Percentiles rank a stretch among this genome's conserved stretches.
phyloP scores from a whole-genome alignment of 2,888 invertebrate genomes.

The Callimorpha dominula region DNA sequence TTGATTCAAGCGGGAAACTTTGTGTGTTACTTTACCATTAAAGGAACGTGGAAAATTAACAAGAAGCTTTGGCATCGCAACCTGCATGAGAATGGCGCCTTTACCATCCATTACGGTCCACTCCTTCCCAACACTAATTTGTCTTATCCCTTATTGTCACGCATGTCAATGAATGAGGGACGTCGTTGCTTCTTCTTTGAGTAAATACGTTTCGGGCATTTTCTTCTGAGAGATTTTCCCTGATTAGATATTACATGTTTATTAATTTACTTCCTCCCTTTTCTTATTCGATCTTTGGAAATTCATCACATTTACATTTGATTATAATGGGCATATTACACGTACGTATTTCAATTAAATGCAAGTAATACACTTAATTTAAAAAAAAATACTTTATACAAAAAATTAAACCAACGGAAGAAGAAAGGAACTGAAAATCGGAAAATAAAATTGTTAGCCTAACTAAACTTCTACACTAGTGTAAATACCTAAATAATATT shows the following conservation, averaged over 20 bases:
- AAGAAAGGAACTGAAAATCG: too few relatives aligned
- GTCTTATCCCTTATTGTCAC: constrained; percentile 63
- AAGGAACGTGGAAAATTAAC: constrained; percentile 79
- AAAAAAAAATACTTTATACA: too few relatives aligned
- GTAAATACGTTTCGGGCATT: constrained; percentile 41
- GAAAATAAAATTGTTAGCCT: too few relatives aligned
- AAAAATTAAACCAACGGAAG: too few relatives aligned
- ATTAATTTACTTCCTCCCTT: constrained; percentile 10
- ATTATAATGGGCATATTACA: not conserved
- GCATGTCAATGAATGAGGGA: constrained; percentile 60
- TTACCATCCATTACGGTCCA: constrained; percentile 63
- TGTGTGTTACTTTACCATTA: constrained; percentile 82
- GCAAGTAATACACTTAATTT: too few relatives aligned
- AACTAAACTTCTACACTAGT: too few relatives aligned
- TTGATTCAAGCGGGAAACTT: constrained; percentile 71
- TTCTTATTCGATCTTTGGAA: not conserved
- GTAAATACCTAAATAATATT: too few relatives aligned
- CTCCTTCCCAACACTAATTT: constrained; percentile 59
- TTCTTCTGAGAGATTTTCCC: constrained; percentile 40
- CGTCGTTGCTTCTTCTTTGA: constrained; percentile 35
- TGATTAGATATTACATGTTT: constrained; percentile 27
- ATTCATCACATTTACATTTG: not conserved
- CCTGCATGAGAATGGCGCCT: constrained; percentile 77
- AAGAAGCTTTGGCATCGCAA: constrained; percentile 67
- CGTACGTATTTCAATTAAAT: too few relatives aligned